Conservation (phyloP, 2,113 vertebrate genomes). For the Protobothrops mucrosquamatus region DNA sequence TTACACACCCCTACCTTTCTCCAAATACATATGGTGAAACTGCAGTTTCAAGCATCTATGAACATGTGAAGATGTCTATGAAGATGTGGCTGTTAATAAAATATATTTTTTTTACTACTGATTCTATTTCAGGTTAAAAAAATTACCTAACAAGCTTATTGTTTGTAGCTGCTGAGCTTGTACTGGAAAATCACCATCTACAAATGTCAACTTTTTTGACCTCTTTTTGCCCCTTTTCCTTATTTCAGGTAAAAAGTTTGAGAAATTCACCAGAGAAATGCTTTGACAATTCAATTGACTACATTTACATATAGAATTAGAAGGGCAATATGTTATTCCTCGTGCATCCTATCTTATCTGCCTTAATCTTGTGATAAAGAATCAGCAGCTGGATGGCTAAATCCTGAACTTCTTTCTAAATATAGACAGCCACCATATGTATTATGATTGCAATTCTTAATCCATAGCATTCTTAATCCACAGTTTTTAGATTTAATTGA, state of each 20-base stretch:
- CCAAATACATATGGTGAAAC: not conserved
- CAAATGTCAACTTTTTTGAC: not conserved
- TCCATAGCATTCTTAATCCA: not conserved
- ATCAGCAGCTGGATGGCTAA: conserved; percentile 14
- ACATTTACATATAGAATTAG: not conserved
- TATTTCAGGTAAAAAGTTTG: conserved; percentile 2
- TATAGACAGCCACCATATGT: not conserved
- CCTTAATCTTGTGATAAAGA: conserved; percentile 23
- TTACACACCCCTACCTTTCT: not conserved
- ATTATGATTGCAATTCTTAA: conserved; percentile 26
- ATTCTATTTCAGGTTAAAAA: not conserved
- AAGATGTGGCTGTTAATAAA: not conserved
- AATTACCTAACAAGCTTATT: not conserved
- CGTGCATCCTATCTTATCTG: conserved; percentile 3
- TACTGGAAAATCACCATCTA: not conserved
- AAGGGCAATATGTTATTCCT: not conserved
- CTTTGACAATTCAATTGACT: not conserved
- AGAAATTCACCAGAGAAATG: not conserved
- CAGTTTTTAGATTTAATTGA: conserved; percentile 1
- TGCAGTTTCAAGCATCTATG: not conserved
- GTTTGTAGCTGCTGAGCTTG: not conserved
- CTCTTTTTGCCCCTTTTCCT: too few species aligned
- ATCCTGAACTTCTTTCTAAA: conserved; percentile 18
- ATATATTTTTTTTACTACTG: not conserved
- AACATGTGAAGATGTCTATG: not conserved